Conservation (phyloP, 1,140 invertebrate species). For the Rhopalosiphum maidis region DNA sequence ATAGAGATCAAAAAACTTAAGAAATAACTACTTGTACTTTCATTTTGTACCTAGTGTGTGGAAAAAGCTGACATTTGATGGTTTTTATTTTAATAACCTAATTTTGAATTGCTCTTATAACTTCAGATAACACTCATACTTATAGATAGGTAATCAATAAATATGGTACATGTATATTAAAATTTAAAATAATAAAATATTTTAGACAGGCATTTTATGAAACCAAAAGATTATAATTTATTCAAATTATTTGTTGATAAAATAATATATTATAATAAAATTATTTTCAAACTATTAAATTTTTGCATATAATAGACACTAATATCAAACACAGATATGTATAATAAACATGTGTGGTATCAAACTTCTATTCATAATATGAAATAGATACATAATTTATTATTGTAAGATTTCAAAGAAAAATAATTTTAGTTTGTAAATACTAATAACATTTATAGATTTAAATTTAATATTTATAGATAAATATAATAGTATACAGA, state of each 20-base stretch:
- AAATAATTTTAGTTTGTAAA: background rate
- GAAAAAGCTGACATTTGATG: background rate
- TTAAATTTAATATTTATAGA: background rate
- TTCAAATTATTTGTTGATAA: background rate
- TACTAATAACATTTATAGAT: too few relatives aligned
- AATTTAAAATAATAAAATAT: background rate
- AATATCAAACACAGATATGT: too few relatives aligned
- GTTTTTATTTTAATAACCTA: background rate
- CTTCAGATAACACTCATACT: background rate
- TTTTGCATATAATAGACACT: background rate
- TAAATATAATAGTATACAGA: background rate
- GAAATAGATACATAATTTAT: background rate
- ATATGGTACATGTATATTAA: background rate
- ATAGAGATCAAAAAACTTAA: background rate
- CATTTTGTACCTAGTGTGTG: background rate
- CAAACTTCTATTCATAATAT: background rate
- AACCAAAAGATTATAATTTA: background rate
- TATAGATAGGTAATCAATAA: background rate
- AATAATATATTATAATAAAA: background rate
- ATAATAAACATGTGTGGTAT: background rate
- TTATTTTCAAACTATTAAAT: background rate
- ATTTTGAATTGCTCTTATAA: slow-evolving; percentile 11
- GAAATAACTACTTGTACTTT: background rate
- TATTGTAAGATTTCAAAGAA: background rate
- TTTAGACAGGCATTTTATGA: background rate